A percentile compares a stretch with the other conserved stretches of the same genome.
These are phyloP conservation scores for Halcyon badia DNA, from an alignment of 2,797 vertebrate genomes.

Conservation along the genomic window DNA sequence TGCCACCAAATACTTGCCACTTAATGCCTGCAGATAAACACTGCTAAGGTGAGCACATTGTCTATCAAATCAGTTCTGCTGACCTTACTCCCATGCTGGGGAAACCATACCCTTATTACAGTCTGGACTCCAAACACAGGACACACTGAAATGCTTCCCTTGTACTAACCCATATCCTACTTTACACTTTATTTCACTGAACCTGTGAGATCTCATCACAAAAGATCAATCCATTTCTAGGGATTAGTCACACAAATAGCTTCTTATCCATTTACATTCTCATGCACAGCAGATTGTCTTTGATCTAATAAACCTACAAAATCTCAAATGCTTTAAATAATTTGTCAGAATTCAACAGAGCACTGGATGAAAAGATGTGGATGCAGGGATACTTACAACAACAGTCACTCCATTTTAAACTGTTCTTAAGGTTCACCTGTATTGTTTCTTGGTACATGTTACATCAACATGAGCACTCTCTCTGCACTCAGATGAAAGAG, in stretches of 20 bases:
- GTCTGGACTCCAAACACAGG: not conserved
- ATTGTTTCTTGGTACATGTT: not conserved
- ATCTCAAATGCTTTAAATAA: not conserved
- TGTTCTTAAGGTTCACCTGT: not conserved
- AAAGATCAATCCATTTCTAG: not conserved
- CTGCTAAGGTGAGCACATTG: not conserved
- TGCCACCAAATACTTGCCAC: not conserved
- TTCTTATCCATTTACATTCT: not conserved
- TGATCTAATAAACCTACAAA: not conserved
- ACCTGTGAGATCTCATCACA: not conserved
- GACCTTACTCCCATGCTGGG: accelerated
- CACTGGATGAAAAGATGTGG: not conserved
- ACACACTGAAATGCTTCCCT: not conserved
- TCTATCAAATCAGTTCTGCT: not conserved
- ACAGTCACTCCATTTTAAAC: not conserved
- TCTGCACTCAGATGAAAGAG: not conserved
- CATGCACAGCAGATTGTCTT: not conserved
- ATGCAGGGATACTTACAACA: not conserved
- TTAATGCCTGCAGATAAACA: not conserved
- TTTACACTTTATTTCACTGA: not conserved
- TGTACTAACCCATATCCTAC: not conserved
- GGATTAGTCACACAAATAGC: not conserved
- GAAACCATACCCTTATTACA: not conserved
- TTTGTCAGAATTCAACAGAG: not conserved
- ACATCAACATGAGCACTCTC: not conserved